phyloP scores from a whole-genome alignment of 2,888 invertebrate genomes.

The Antheraea yamamai region DNA sequence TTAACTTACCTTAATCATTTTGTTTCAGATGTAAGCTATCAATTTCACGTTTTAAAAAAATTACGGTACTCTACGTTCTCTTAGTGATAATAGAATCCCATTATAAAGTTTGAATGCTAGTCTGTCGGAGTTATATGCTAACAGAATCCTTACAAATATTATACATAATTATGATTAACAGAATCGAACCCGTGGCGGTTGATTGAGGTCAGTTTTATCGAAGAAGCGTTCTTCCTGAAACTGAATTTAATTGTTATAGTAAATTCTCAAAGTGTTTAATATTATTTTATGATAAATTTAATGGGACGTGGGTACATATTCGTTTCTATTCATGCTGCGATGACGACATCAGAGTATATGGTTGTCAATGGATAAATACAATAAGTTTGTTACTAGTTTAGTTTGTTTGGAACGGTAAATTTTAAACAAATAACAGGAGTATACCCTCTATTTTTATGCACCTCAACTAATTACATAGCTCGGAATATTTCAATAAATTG shows the following conservation, averaged over 20 bases:
- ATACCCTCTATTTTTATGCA: too few relatives aligned
- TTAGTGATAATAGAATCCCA: too few relatives aligned
- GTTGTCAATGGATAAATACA: not conserved
- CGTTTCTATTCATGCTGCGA: slow-evolving; percentile 17
- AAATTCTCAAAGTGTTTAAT: not conserved
- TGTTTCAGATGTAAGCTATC: too few relatives aligned
- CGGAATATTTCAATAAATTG: too few relatives aligned
- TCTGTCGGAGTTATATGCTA: not conserved
- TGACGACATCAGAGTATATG: slow-evolving; percentile 15
- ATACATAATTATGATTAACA: not conserved
- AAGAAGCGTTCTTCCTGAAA: not conserved
- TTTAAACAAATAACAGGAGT: too few relatives aligned
- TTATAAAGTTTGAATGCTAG: too few relatives aligned
- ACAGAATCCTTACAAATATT: not conserved
- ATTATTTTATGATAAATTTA: slow-evolving; percentile 12
- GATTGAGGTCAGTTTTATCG: not conserved
- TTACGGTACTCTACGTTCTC: too few relatives aligned
- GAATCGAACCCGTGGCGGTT: not conserved
- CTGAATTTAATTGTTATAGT: not conserved
- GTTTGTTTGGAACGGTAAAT: not conserved
- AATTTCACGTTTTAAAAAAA: too few relatives aligned
- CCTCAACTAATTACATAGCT: too few relatives aligned
- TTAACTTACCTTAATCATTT: too few relatives aligned
- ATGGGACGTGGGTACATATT: slow-evolving; percentile 11
- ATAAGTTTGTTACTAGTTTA: not conserved